These are phyloP conservation scores for Rhodeus uyekii DNA, from an alignment of 2,797 vertebrate species.

Conservation along the genomic window DNA sequence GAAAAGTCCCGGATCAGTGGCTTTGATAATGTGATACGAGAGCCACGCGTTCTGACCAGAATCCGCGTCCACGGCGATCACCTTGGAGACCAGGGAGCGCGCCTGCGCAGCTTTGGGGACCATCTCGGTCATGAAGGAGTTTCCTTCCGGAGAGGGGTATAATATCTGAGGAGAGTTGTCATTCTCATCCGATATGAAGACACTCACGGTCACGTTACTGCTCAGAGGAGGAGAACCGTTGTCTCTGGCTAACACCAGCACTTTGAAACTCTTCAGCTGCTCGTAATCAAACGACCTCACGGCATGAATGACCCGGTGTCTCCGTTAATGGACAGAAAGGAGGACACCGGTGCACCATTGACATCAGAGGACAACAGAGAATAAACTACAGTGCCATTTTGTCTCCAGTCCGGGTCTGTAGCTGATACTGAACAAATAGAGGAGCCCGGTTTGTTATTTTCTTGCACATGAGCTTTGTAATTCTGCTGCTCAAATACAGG, in stretches of 20 bases:
- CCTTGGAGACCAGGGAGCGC: too few relatives aligned
- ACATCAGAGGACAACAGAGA: constrained; percentile 58
- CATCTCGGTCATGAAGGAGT: too few relatives aligned
- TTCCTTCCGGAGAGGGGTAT: too few relatives aligned
- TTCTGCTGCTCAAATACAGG: constrained; percentile 62
- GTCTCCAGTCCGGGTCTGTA: constrained; percentile 68
- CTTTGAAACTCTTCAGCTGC: constrained; percentile 66
- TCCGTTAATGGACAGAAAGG: constrained; percentile 71
- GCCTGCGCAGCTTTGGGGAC: too few relatives aligned
- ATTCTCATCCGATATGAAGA: too few relatives aligned
- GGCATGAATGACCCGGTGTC: constrained; percentile 71
- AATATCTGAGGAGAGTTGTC: too few relatives aligned
- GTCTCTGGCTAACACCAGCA: constrained; percentile 70
- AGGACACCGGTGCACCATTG: constrained; percentile 60
- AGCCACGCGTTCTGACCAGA: too few relatives aligned
- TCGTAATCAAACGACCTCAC: constrained; percentile 74
- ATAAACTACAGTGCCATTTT: constrained; percentile 63
- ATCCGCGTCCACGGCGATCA: too few relatives aligned
- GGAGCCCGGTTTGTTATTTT: constrained; percentile 67
- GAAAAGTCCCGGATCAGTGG: too few relatives aligned
- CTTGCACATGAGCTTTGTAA: constrained; percentile 61
- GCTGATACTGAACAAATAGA: constrained; percentile 64
- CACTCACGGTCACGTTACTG: too few relatives aligned
- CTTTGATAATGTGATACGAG: too few relatives aligned
- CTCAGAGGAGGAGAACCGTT: too few relatives aligned